These are phyloP conservation scores for Steinernema feltiae DNA, from an alignment of 1,140 invertebrate genomes.

Conservation along the genomic window DNA sequence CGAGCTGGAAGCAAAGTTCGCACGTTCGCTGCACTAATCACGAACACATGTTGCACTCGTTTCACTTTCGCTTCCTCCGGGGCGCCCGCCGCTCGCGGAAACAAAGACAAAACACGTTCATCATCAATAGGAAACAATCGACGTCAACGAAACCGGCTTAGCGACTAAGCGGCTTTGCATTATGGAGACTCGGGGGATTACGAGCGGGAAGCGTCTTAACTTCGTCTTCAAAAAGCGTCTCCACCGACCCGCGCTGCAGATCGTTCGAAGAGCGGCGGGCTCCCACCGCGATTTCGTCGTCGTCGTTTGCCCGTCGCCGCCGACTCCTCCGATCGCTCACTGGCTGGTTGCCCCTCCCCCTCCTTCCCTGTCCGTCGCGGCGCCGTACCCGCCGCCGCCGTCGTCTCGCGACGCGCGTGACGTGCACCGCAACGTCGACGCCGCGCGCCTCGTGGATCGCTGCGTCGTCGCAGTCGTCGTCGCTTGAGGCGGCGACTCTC, in stretches of 20 bases:
- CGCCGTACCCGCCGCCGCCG: not conserved
- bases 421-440: not conserved
- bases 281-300: not conserved
- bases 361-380: not conserved
- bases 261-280: not conserved
- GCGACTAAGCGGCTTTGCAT: not conserved
- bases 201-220: not conserved
- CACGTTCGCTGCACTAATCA: too few relatives aligned
- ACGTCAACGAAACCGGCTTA: not conserved
- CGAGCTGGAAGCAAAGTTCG: too few relatives aligned
- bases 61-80: too few relatives aligned
- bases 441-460: not conserved
- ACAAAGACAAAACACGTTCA: too few relatives aligned
- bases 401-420: conserved; percentile 1
- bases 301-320: conserved; percentile 12
- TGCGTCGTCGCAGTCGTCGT: not conserved
- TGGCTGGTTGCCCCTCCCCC: not conserved
- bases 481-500: not conserved
- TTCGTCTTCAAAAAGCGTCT: not conserved
- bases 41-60: too few relatives aligned
- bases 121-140: not conserved
- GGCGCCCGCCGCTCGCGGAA: too few relatives aligned
- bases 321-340: not conserved
- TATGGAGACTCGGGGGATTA: not conserved
- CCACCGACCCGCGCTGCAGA: not conserved